phyloP scores from a whole-genome alignment of 2,797 vertebrate species.

The Limnodromus scolopaceus region DNA sequence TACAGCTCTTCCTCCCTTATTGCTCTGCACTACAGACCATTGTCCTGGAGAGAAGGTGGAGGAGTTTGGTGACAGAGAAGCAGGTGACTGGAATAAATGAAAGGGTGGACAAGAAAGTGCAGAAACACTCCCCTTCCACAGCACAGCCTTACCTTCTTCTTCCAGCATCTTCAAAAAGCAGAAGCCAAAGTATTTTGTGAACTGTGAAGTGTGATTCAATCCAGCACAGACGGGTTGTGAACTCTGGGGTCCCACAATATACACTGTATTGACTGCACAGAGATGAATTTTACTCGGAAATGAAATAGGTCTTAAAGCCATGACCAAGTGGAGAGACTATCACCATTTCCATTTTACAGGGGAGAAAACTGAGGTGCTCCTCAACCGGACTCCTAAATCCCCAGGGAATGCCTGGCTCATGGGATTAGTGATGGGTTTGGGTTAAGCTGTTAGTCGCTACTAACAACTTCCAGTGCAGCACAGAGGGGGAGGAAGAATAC shows the following conservation, averaged over 20 bases:
- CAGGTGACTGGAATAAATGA: neutral
- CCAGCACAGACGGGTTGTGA: fast-evolving
- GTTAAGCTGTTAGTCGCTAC: neutral
- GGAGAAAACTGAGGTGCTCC: neutral
- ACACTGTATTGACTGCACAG: neutral
- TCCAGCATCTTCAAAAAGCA: neutral
- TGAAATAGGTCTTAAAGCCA: neutral
- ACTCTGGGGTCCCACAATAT: neutral
- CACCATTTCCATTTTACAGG: neutral
- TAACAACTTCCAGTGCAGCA: neutral
- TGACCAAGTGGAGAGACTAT: neutral
- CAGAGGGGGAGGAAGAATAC: neutral
- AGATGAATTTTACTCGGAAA: neutral
- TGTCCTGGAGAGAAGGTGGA: neutral
- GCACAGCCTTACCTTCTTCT: neutral
- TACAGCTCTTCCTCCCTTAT: neutral
- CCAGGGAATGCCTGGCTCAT: neutral
- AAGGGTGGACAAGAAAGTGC: neutral
- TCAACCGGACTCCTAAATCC: neutral
- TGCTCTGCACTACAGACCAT: neutral
- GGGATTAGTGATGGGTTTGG: neutral
- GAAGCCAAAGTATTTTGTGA: neutral
- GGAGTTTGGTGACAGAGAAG: neutral
- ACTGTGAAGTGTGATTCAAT: neutral
- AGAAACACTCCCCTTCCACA: neutral